Conservation (phyloP, 2,797 vertebrate species). For the Garrulus glandarius region DNA sequence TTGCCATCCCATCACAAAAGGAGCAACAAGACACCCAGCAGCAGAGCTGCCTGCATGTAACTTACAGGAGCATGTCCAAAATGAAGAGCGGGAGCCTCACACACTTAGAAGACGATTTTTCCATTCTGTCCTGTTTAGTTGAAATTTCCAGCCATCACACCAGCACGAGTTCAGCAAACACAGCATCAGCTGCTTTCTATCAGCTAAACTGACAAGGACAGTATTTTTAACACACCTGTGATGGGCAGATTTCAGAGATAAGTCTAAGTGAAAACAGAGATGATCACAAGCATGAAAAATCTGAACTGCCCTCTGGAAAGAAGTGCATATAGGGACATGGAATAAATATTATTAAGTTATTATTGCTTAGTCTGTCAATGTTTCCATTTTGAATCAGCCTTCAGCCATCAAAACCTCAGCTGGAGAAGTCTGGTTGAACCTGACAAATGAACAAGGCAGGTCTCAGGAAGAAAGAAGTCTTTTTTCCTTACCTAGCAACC, state of each 20-base stretch:
- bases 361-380: background rate
- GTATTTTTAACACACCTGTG: background rate
- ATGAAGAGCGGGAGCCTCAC: background rate
- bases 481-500: background rate
- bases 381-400: slow-evolving; percentile 41
- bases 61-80: background rate
- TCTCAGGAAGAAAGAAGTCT: background rate
- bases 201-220: background rate
- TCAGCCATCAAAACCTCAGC: background rate
- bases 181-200: background rate
- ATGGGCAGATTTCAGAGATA: background rate
- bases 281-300: background rate
- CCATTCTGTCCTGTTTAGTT: background rate
- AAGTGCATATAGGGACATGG: background rate
- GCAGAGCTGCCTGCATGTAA: background rate
- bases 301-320: background rate
- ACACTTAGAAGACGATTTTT: background rate
- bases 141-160: background rate
- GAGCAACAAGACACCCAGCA: background rate
- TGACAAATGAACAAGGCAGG: background rate
- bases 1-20: background rate
- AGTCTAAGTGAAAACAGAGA: background rate
- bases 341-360: background rate
- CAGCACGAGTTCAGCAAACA: background rate
- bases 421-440: background rate